phyloP scores from a whole-genome alignment of 2,113 vertebrate species.

The Podocnemis expansa region DNA sequence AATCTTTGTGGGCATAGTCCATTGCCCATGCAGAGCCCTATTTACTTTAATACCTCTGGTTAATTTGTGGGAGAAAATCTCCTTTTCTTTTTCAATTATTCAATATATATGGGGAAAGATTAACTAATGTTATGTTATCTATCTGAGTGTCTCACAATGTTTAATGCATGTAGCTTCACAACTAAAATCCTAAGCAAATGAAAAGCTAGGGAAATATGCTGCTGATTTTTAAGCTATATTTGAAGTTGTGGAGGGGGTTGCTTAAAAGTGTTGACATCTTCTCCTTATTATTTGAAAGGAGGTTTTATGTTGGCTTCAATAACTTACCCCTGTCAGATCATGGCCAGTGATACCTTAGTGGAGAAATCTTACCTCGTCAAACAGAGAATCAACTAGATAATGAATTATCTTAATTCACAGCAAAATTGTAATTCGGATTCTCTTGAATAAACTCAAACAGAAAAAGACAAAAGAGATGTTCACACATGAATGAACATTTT shows the following conservation, averaged over 20 bases:
- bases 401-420: neutral
- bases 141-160: neutral
- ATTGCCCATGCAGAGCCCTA: neutral
- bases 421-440: neutral
- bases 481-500: neutral
- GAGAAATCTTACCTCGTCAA: neutral
- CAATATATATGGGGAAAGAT: neutral
- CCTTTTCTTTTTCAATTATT: neutral
- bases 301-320: neutral
- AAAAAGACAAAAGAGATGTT: neutral
- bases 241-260: neutral
- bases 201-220: neutral
- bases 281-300: neutral
- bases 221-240: neutral
- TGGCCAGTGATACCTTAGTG: neutral
- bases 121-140: neutral
- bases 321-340: neutral
- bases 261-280: neutral
- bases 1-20: neutral
- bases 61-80: neutral
- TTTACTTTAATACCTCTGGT: neutral
- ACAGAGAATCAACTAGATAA: neutral
- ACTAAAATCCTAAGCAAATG: neutral
- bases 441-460: neutral
- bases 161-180: neutral